Conservation (phyloP, 2,797 vertebrate species). For the Anguilla pacifica region DNA sequence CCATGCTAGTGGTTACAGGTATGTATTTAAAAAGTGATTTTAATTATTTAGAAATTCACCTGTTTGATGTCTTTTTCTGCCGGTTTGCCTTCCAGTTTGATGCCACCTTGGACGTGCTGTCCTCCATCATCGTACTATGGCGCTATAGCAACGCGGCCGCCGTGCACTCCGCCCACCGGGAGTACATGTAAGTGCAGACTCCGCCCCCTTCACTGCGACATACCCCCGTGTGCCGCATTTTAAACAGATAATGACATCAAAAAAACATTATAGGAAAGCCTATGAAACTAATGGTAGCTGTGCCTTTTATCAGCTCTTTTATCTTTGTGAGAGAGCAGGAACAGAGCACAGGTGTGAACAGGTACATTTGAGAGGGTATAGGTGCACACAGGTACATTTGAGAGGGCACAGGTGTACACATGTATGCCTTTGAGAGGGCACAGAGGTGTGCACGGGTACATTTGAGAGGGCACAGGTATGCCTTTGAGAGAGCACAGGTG, state of each 20-base stretch:
- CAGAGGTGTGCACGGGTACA: background rate
- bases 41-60: background rate
- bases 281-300: too few relatives aligned
- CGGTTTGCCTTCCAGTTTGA: conserved; percentile 79
- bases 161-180: conserved; percentile 90
- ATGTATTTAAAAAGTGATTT: background rate
- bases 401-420: background rate
- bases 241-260: background rate
- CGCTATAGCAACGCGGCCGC: conserved; percentile 93
- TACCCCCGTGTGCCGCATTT: too few relatives aligned
- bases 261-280: background rate
- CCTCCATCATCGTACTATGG: conserved; percentile 89
- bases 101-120: conserved; percentile 88
- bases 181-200: conserved; percentile 85
- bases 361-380: too few relatives aligned
- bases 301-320: too few relatives aligned
- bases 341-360: too few relatives aligned
- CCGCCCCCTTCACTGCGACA: background rate
- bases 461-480: background rate
- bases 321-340: background rate
- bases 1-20: background rate
- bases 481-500: background rate
- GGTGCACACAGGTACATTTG: too few relatives aligned
- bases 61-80: background rate
- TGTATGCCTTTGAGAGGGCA: too few relatives aligned